Evolutionary conservation across 2,888 invertebrate genomes (phyloP), one percentile per base, ranked within the genome.

Genomic region (Lacanobia wlatinum): DNA sequence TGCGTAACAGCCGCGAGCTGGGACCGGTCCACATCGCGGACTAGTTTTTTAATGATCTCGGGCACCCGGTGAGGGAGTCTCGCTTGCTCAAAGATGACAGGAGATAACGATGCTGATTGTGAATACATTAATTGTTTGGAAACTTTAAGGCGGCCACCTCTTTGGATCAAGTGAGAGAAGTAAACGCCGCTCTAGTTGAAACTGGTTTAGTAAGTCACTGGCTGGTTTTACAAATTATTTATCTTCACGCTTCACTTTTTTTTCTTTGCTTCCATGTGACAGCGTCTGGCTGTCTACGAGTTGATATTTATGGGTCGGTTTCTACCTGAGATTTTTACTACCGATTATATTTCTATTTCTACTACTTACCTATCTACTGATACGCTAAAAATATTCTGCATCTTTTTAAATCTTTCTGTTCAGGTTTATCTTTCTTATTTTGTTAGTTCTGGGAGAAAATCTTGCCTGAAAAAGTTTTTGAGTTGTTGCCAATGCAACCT

Each of bases 11-110:
- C 64, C 76, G 62, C 62, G 76, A 50, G 69, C 64, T 74, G 62
- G 65, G 76, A 84, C 84, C 80, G 80, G 78, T 84, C 72, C 65
- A 71, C 50, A 12, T 68, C 76, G 66, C 86, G 89, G 90, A 93
- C 94, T 92, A 92, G 94, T 94, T 94, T 90, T 92, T 92, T 93
- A 94, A 94, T 92, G 92, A 92, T 89, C 88, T 85, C 82, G 83
- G 73, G 88, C 86, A 88, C 85, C 82, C 86, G 80, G 78, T 64
- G 72, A 70, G 83, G 87, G 89, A 85, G 86, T 89, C 88, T 87
- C 89, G 87, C 86, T 87, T 86, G 90, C 90, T 84, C 68, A 70
- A 89, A 93, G 94, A 94, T 94, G 94, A 94, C 93, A 92, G 89
- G 82, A 89, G 93, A 94, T 94, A 93, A 91, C 89, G 84, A 86